A percentile compares a stretch with the other conserved stretches of the same genome.
Evolutionary conservation across 2,113 vertebrate genomes (phyloP).

Genomic region (Agapornis roseicollis): DNA sequence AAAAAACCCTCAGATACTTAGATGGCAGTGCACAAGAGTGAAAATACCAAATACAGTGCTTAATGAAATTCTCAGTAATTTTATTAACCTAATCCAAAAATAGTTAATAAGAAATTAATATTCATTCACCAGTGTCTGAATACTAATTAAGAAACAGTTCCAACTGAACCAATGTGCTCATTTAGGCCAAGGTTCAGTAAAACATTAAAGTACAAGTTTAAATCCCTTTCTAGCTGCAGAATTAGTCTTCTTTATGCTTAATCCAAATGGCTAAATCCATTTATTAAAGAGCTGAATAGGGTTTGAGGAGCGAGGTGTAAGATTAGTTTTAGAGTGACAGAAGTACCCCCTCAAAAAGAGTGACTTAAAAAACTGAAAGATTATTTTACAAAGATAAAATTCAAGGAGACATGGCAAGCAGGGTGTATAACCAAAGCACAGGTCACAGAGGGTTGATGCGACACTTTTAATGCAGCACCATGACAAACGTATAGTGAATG

Average conservation of each 20-base stretch:
- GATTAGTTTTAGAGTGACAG: background rate
- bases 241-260: conserved; percentile 14
- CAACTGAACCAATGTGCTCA: background rate
- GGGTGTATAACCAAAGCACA: background rate
- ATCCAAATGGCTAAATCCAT: background rate
- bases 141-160: conserved; percentile 24
- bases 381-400: background rate
- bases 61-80: background rate
- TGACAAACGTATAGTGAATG: background rate
- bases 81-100: conserved; percentile 3
- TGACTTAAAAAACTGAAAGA: background rate
- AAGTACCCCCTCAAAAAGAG: background rate
- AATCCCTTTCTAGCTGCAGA: background rate
- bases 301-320: background rate
- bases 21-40: background rate
- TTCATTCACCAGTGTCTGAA: background rate
- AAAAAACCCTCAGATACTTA: background rate
- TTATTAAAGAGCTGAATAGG: background rate
- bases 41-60: background rate
- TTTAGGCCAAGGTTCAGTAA: conserved; percentile 24
- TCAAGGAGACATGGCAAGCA: background rate
- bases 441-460: background rate
- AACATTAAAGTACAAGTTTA: conserved; percentile 7
- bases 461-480: background rate
- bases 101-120: conserved; percentile 11